Evolutionary conservation across 2,113 vertebrate species (phyloP).

Genomic region (Cricetomys ansorgei): DNA sequence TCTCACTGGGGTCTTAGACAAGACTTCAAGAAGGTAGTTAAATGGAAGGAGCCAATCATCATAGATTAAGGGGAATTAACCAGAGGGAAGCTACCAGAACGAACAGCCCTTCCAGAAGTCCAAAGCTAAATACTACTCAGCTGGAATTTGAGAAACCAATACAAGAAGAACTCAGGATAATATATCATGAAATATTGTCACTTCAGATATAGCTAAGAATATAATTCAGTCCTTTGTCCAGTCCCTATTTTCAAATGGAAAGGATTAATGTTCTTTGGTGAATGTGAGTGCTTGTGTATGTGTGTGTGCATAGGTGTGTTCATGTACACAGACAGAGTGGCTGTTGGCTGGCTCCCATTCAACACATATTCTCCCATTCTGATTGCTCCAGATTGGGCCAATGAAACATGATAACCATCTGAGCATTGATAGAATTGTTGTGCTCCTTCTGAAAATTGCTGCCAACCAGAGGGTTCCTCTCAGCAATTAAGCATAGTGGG

Average conservation of each 20-base stretch:
- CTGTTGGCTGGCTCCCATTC: neutral
- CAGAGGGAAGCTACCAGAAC: neutral
- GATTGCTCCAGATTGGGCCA: neutral
- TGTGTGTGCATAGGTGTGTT: neutral
- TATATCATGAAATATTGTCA: neutral
- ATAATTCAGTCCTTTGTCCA: neutral
- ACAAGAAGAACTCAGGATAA: neutral
- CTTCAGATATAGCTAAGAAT: neutral
- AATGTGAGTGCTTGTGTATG: neutral
- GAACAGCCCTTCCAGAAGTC: neutral
- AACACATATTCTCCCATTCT: neutral
- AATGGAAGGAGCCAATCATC: constrained; percentile 42
- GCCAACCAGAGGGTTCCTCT: neutral
- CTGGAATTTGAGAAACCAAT: neutral
- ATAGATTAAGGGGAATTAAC: constrained; percentile 40
- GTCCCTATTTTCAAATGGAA: neutral
- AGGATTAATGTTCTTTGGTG: neutral
- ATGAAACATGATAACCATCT: neutral
- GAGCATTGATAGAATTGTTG: neutral
- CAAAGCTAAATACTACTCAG: constrained; percentile 19
- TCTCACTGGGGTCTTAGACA: neutral
- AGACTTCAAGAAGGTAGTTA: constrained; percentile 16
- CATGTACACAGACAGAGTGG: neutral
- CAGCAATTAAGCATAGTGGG: neutral
- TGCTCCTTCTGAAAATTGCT: neutral